phyloP scores from a whole-genome alignment of 2,888 invertebrate species.

The Amblyjoppa proteus region DNA sequence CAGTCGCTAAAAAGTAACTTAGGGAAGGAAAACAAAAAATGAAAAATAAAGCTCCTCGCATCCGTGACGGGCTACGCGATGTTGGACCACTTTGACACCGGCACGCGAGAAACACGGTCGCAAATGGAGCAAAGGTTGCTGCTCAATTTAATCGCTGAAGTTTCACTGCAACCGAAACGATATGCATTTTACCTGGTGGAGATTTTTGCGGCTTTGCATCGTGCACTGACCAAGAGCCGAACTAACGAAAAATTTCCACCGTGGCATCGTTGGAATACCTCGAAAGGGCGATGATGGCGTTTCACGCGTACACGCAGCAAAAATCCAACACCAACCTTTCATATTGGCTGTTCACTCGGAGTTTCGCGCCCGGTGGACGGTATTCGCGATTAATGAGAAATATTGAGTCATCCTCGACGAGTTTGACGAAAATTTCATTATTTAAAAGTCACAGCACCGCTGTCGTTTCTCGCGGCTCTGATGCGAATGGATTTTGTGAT shows the following conservation, averaged over 20 bases:
- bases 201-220: too few species aligned
- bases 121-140: background rate
- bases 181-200: too few species aligned
- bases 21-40: background rate
- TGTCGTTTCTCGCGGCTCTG: background rate
- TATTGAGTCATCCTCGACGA: background rate
- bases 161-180: too few species aligned
- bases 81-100: background rate
- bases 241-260: too few species aligned
- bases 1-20: slow-evolving; percentile 57
- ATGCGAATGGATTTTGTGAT: background rate
- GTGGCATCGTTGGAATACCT: too few species aligned
- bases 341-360: background rate
- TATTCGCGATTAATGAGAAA: background rate
- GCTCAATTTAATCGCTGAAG: too few species aligned
- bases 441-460: background rate
- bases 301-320: too few species aligned
- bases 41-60: background rate
- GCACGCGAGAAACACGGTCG: background rate
- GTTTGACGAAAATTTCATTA: slow-evolving; percentile 3
- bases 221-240: too few species aligned
- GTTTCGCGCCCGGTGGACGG: background rate
- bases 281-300: too few species aligned
- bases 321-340: too few species aligned
- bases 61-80: background rate